phyloP scores from a whole-genome alignment of 2,113 vertebrate species.

The Bucco capensis region DNA sequence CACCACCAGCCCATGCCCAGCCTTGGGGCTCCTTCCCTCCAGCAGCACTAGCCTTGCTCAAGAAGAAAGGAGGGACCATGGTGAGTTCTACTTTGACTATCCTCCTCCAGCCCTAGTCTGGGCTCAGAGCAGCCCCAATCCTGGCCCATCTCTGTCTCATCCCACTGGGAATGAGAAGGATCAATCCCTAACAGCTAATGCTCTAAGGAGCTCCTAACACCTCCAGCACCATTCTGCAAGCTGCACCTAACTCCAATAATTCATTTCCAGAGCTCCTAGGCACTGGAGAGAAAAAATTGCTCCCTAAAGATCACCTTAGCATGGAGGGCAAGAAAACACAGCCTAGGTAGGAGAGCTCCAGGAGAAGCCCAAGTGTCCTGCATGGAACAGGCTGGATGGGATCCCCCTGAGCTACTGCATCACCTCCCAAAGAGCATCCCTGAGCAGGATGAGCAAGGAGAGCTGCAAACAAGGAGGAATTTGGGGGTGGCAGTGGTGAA shows the following conservation, averaged over 20 bases:
- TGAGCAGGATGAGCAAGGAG: fast-evolving
- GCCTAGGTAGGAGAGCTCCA: neutral
- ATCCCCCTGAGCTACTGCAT: neutral
- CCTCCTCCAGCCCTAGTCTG: neutral
- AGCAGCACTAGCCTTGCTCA: fast-evolving
- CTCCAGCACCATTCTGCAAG: neutral
- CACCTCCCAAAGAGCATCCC: neutral
- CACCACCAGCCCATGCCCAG: neutral
- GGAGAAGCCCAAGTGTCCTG: fast-evolving
- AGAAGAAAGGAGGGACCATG: neutral
- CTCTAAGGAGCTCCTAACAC: neutral
- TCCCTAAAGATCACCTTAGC: neutral
- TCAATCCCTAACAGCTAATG: fast-evolving
- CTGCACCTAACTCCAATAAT: neutral
- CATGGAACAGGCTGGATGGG: fast-evolving
- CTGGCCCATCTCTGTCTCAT: neutral
- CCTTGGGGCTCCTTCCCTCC: neutral
- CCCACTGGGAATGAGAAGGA: neutral
- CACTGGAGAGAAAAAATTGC: neutral
- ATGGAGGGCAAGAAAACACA: neutral
- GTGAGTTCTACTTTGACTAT: neutral
- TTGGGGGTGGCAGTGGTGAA: neutral
- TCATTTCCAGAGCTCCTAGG: neutral
- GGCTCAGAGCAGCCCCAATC: neutral
- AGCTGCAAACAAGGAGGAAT: neutral